Evolutionary conservation across 2,888 invertebrate genomes (phyloP), one percentile per base, ranked within the genome.

Genomic region (Zelleria hepariella): DNA sequence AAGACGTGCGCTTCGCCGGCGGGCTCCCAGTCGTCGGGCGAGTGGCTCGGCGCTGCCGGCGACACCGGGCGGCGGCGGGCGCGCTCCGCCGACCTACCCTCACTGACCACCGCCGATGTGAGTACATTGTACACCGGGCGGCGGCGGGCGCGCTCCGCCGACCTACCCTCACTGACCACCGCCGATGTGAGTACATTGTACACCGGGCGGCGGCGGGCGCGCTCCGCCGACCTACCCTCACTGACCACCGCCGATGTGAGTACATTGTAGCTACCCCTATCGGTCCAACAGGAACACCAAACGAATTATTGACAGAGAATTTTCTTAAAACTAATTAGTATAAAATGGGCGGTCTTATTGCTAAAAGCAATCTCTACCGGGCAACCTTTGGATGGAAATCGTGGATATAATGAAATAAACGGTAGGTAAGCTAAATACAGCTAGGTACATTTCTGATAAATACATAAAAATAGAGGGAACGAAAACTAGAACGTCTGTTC

Each of bases 141-240:
- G 0, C 64, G 77, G 0, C 67, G 82, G 20, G 74, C 83, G 0
- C 63, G 78, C 24, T 81, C 82, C 59, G 81, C 80, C 0, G 84
- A 81, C 5, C 69, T 80, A 15, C 80, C 82, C 0, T 75, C 82
- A 0, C 65, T 80, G n/a, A n/a, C n/a, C 5, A 68, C 77, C 0
- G 63, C 74, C 0, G 82, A 83, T 74, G 83, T 81, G 57, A 32
- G 52, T 52, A 21, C 10, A 7, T 8, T 49, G 2, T 42, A 15
- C 10, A 32, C 7, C 64, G 66, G 59, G 7, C 67, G 75, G 0
- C 64, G 77, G 0, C 67, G 82, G 20, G 74, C 83, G 0, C 63
- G 78, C 24, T 81, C 82, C 59, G 81, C 80, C 0, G 84, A 81
- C 5, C 69, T 80, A 15, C 80, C 82, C 0, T 75, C 82, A 0